Evolutionary conservation across 2,113 vertebrate genomes (phyloP).

Genomic region (Brachyistius frenatus): DNA sequence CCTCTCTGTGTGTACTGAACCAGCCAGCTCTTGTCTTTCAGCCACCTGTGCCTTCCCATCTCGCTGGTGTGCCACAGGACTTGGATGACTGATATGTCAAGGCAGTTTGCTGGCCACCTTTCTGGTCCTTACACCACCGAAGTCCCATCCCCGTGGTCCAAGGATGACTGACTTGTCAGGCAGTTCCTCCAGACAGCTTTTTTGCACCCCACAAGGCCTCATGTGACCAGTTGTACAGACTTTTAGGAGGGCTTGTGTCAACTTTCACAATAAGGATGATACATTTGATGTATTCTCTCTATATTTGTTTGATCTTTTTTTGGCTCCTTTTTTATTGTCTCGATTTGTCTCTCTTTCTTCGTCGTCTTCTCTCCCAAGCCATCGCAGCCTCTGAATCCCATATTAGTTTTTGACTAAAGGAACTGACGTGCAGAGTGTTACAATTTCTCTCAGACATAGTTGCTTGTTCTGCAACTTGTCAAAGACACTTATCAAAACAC

Average conservation of each 20-base stretch:
- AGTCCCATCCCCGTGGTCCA: slow-evolving; percentile 59
- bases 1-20: slow-evolving; percentile 55
- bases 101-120: slow-evolving; percentile 69
- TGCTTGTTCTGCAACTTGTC: slow-evolving; percentile 53
- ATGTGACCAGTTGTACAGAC: slow-evolving; percentile 42
- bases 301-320: slow-evolving; percentile 32
- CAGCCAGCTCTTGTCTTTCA: slow-evolving; percentile 44
- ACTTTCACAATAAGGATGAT: slow-evolving; percentile 52
- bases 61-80: slow-evolving; percentile 58
- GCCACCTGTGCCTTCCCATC: slow-evolving; percentile 70
- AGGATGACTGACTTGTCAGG: slow-evolving; percentile 68
- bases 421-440: slow-evolving; percentile 25
- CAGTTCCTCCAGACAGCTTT: slow-evolving; percentile 18
- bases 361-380: slow-evolving; percentile 11
- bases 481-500: slow-evolving; percentile 37
- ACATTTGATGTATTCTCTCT: slow-evolving; percentile 43
- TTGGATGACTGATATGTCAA: slow-evolving; percentile 72
- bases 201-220: slow-evolving; percentile 33
- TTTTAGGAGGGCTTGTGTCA: slow-evolving; percentile 39
- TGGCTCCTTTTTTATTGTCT: slow-evolving; percentile 34
- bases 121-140: slow-evolving; percentile 41
- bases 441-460: slow-evolving; percentile 37
- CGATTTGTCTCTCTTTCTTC: slow-evolving; percentile 14
- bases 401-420: slow-evolving; percentile 61
- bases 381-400: slow-evolving; percentile 56